Evolutionary conservation across 2,113 vertebrate species (phyloP), one percentile per base, ranked within the genome.

Genomic region (Scopus umbretta): DNA sequence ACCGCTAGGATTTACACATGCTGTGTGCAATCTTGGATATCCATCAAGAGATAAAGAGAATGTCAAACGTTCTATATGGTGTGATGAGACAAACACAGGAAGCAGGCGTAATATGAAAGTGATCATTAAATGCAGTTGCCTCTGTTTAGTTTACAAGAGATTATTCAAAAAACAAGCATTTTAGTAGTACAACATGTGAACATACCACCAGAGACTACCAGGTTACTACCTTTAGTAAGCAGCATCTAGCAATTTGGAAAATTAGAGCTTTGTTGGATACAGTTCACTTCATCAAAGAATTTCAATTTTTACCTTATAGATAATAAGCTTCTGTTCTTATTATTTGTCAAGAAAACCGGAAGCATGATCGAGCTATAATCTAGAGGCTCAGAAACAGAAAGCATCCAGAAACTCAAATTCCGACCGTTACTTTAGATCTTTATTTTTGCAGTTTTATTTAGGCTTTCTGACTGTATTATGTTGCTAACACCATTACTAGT

Each of bases 171-270:
- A 43, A 49, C 38, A 43, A 83, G 52, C 19, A 47, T 83, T 76
- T 63, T 13, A 65, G 45, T 9, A 38, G 43, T 50, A 50, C 43
- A 86, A 58, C 21, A 3, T 5, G 6, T 25, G 45, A 92, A 87
- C 23, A 50, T 1, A 0, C 94, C 97, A 92, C 95, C 96, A 97
- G 96, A 95, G 96, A 96, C 49, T 96, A 94, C 71, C 87, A 95
- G 45, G 65, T 75, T 86, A 38, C 71, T 76, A n/a, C 34, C 88
- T 92, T 61, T 61, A 65, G 43, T 59, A 10, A 61, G 40, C 55
- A 74, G 36, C 25, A 49, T 12, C 67, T 49, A 55, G 43, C 73
- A 58, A 45, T 22, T 47, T 22, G 47, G 43, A 79, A 55, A 78
- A 61, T 6, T 75, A 70, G 20, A 22, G 38, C 21, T 90, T 67